These are phyloP conservation scores for Cephonodes hylas DNA, from an alignment of 2,888 invertebrate species.

Conservation along the genomic window DNA sequence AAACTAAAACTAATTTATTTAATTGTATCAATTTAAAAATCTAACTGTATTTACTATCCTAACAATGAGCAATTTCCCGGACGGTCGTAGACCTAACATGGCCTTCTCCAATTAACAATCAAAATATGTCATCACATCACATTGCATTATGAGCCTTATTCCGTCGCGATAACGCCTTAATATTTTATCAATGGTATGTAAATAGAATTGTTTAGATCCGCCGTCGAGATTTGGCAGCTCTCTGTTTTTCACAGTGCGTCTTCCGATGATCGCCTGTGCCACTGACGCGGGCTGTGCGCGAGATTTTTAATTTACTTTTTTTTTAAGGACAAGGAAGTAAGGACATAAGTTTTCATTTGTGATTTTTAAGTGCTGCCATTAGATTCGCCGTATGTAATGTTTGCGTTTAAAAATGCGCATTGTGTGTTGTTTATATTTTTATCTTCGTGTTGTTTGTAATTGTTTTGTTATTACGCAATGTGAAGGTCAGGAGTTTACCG, in stretches of 20 bases:
- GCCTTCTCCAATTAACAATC: neutral
- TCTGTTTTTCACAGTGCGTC: constrained; percentile 26
- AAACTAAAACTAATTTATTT: neutral
- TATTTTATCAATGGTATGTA: constrained; percentile 25
- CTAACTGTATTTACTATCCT: neutral
- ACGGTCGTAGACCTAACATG: neutral
- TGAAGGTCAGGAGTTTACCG: neutral
- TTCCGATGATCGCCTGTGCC: constrained; percentile 16
- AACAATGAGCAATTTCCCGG: neutral
- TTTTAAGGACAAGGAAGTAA: neutral
- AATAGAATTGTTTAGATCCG: constrained; percentile 27
- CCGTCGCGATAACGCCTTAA: constrained; percentile 14
- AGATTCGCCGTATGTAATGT: neutral
- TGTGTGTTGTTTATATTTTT: neutral
- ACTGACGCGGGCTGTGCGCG: neutral
- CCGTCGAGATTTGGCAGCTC: constrained; percentile 30
- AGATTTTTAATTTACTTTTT: neutral
- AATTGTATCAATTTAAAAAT: neutral
- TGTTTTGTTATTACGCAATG: constrained; percentile 9
- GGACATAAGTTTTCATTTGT: neutral
- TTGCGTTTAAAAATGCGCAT: neutral
- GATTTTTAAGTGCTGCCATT: neutral
- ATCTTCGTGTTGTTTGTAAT: neutral
- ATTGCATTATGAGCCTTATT: neutral
- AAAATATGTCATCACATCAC: neutral